Base-by-base conservation (phyloP, 2,113 vertebrate genomes). In the Salvelinus alpinus region DNA sequence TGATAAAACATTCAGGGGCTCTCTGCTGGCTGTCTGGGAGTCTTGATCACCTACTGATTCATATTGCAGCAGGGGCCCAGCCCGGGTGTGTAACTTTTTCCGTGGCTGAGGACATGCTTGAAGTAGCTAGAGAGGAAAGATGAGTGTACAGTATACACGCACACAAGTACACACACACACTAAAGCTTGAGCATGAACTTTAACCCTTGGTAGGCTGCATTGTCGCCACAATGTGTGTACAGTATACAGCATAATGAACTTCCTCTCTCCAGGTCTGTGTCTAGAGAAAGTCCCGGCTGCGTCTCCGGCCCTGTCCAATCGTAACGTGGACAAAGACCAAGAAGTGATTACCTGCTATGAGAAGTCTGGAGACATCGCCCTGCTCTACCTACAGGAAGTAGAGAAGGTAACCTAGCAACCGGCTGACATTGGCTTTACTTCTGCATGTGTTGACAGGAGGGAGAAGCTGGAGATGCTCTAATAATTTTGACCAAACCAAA, bases 331-430 rank as follows among this genome's bases (percentile, higher is more conserved):
- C 64, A 91, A 88, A 27, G 97, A 99, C 1, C 96, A 97, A 86
- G 97, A 99, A 14, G 94, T 99, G 74, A 94, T 99, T 90, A 97
- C 92, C 0, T 99, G 97, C 87, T 99, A 99, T 0, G 98, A 99
- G 89, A 99, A 99, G 78, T 95, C 98, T 1, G 98, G 98, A 80
- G 98, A 99, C 90, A 99, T 99, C 4, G 97, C 96, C 22, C 94
- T 99, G 24, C 89, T 99, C 1, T 99, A 99, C 86, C 95, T 99
- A 79, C 98, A 99, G 87, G 97, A 99, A 88, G 95, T 96, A 74
- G 98, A 99, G 86, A 96, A 94, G 95, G 98, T 99, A 84, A 54
- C 51, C 48, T 16, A 51, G 48, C 48, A 51, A 51, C 48, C 48
- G 4, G 12, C 4, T 16, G 48, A 14, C 51, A 54, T 54, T 54